These are phyloP conservation scores for Caradrina kadenii DNA, from an alignment of 2,888 invertebrate genomes.

Conservation along the genomic window DNA sequence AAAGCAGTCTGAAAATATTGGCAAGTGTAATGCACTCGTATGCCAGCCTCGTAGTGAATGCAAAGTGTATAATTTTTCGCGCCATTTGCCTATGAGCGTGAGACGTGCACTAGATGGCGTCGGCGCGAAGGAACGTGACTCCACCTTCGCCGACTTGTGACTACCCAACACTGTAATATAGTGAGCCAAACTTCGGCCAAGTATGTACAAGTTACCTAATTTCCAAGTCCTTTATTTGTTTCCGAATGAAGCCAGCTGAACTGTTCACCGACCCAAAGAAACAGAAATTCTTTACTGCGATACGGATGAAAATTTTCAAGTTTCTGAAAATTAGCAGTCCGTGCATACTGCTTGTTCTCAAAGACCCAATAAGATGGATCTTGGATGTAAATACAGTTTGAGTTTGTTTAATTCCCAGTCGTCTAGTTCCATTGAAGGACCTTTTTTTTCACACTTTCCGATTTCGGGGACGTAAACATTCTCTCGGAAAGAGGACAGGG, in stretches of 20 bases:
- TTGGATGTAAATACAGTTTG: slow-evolving; percentile 49
- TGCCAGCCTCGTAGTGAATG: slow-evolving; percentile 59
- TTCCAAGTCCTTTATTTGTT: slow-evolving; percentile 54
- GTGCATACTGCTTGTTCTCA: slow-evolving; percentile 34
- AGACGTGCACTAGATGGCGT: slow-evolving; percentile 68
- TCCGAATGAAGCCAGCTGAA: slow-evolving; percentile 37
- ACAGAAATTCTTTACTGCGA: slow-evolving; percentile 21
- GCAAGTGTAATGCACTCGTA: slow-evolving; percentile 60
- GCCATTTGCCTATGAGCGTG: slow-evolving; percentile 80
- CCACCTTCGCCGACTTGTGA: slow-evolving; percentile 24
- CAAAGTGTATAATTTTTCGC: slow-evolving; percentile 83
- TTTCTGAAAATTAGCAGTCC: slow-evolving; percentile 39
- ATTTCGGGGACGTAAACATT: slow-evolving; percentile 52
- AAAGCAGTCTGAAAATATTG: slow-evolving; percentile 54
- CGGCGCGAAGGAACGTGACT: slow-evolving; percentile 75
- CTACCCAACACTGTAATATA: slow-evolving; percentile 37
- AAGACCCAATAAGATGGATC: slow-evolving; percentile 45
- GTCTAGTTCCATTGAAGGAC: slow-evolving; percentile 37
- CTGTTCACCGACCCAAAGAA: slow-evolving; percentile 24
- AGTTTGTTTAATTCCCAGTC: slow-evolving; percentile 46
- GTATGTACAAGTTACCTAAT: slow-evolving; percentile 50
- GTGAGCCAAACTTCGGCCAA: slow-evolving; percentile 45
- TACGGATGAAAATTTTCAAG: slow-evolving; percentile 38
- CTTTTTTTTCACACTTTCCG: slow-evolving; percentile 53
- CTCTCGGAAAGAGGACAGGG: slow-evolving; percentile 34